Conservation (phyloP, 2,888 invertebrate genomes). For the Euspilapteryx auroguttella region DNA sequence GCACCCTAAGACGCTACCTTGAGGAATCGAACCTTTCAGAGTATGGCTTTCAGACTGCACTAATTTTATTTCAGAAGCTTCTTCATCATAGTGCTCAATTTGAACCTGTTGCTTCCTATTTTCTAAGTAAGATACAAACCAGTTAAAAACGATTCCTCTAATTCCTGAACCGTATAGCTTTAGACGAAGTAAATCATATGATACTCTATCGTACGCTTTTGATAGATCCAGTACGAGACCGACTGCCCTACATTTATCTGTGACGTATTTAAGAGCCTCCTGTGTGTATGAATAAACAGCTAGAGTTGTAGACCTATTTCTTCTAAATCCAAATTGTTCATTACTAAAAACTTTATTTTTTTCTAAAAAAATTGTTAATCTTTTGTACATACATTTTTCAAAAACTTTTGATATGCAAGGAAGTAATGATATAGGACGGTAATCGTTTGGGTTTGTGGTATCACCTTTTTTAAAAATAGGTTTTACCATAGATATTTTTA, state of each 20-base stretch:
- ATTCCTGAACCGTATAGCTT: background rate
- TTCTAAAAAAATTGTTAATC: background rate
- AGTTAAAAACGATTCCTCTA: background rate
- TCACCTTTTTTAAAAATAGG: background rate
- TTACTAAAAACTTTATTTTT: background rate
- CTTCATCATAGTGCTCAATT: background rate
- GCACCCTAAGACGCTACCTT: too few species aligned
- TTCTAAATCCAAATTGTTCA: background rate
- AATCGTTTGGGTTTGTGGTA: background rate
- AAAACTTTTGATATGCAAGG: background rate
- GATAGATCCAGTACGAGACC: background rate
- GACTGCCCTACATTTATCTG: background rate
- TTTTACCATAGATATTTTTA: background rate
- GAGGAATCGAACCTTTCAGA: background rate
- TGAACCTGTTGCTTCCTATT: background rate
- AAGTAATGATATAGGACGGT: background rate
- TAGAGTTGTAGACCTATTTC: background rate
- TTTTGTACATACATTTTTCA: background rate
- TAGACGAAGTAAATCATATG: background rate
- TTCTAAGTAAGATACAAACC: background rate
- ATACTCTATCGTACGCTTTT: background rate
- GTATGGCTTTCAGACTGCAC: background rate
- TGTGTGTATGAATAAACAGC: background rate
- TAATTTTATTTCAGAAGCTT: background rate
- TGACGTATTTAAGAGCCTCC: background rate